A percentile compares a stretch with the other conserved stretches of the same genome.
Conservation (phyloP, 2,888 invertebrate genomes). For the Dryocosmus kuriphilus region DNA sequence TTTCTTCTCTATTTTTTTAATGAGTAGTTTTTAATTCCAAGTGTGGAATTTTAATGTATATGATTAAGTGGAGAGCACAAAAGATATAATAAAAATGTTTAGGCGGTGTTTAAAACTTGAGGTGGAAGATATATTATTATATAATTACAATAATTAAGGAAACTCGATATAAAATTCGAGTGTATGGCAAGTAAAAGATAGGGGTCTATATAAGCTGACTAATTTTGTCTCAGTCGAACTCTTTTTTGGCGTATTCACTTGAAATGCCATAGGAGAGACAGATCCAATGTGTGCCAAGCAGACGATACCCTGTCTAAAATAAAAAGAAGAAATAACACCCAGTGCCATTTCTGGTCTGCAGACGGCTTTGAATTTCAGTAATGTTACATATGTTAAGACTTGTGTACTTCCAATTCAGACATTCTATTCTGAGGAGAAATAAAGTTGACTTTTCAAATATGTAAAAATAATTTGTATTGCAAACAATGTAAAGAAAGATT, state of each 20-base stretch:
- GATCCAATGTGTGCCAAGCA: constrained; percentile 30
- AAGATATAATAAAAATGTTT: background rate
- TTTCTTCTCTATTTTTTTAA: background rate
- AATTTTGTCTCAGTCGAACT: constrained; percentile 15
- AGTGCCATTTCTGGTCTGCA: constrained; percentile 46
- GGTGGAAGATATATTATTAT: background rate
- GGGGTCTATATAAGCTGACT: constrained; percentile 16
- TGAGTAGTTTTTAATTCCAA: background rate
- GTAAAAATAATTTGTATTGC: no score
- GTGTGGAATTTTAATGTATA: background rate
- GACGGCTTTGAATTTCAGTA: constrained; percentile 45
- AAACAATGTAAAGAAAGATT: no score
- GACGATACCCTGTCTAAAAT: constrained; percentile 15
- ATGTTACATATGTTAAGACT: background rate
- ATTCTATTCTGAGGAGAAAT: no score
- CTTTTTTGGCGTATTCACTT: constrained; percentile 29
- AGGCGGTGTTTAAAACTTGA: background rate
- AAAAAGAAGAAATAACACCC: constrained; percentile 37
- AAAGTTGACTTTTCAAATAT: no score
- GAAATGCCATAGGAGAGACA: constrained; percentile 21
- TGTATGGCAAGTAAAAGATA: constrained; percentile 4
- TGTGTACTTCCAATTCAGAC: background rate
- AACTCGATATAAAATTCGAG: constrained; percentile 7
- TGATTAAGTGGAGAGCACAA: background rate
- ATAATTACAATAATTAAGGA: background rate